Percentiles rank a stretch among this genome's conserved stretches.
Conservation (phyloP, 1,140 invertebrate genomes). For the Macrobrachium nipponense region DNA sequence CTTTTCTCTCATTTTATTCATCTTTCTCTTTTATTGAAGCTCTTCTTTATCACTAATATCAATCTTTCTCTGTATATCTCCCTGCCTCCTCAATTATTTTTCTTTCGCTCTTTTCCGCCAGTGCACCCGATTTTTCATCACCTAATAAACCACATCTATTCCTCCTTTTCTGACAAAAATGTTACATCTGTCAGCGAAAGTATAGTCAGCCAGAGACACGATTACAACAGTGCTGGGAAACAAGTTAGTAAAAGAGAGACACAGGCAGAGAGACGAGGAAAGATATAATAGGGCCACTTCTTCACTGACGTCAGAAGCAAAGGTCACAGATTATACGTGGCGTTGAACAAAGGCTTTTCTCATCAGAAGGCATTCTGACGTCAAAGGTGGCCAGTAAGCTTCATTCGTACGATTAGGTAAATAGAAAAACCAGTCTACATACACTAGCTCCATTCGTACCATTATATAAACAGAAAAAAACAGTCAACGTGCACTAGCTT, state of each 20-base stretch:
- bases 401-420: no score
- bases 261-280: neutral
- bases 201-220: no score
- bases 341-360: no score
- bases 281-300: neutral
- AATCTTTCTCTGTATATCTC: neutral
- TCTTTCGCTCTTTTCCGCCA: neutral
- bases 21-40: neutral
- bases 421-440: no score
- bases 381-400: no score
- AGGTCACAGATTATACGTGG: no score
- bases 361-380: no score
- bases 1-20: neutral
- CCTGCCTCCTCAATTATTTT: neutral
- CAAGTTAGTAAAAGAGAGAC: neutral
- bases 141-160: neutral
- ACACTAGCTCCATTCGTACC: no score
- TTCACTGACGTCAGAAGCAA: no score
- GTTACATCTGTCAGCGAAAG: neutral
- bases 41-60: neutral
- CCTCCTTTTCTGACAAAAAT: neutral
- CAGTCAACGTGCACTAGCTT: no score
- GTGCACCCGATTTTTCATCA: neutral
- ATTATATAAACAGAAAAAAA: no score
- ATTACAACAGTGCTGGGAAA: constrained; percentile 7